Evolutionary conservation across 2,888 invertebrate genomes (phyloP), one percentile per base, ranked within the genome.

Genomic region (Scaptomyza cyrtandrae): DNA sequence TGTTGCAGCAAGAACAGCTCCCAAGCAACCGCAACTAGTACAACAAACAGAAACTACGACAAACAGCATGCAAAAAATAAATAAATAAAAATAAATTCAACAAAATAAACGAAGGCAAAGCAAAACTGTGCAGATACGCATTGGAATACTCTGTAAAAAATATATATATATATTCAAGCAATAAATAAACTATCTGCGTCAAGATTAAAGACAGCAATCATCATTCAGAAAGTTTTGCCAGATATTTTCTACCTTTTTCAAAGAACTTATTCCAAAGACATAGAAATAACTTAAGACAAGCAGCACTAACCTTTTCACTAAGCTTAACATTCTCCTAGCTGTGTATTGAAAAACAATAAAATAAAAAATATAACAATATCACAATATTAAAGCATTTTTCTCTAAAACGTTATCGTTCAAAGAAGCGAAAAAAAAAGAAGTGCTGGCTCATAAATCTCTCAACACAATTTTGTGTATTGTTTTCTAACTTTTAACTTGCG

Each of bases 391-490:
- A 71, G 58, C 66, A 62, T 73, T 82, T 72, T 45, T 16, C n/a
- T 9, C 49, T 63, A 65, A 78, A 75, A 55, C 62, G 65, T 60
- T 62, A 65, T 68, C 72, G 71, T 49, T 68, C 53, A 68, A 62
- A 66, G 66, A 50, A 61, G 60, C 68, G 37, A 54, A 0, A 14
- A 11, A 63, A 64, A 73, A 73, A n/a, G n/a, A 75, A 54, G 72
- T 53, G 65, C 48, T 43, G 44, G 61, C 63, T 72, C 78, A 80
- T 80, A 80, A 80, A 80, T 80, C 80, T 80, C 55, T 37, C 27
- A 31, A 46, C 19, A 19, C 19, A n/a, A n/a, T n/a, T n/a, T n/a
- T n/a, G n/a, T n/a, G n/a, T n/a, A n/a, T n/a, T n/a, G n/a, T n/a
- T n/a, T n/a, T n/a, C n/a, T n/a, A n/a, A n/a, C n/a, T n/a, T n/a